These are phyloP conservation scores for Sinocyclocheilus rhinocerous DNA, from an alignment of 2,113 vertebrate species.

Conservation along the genomic window DNA sequence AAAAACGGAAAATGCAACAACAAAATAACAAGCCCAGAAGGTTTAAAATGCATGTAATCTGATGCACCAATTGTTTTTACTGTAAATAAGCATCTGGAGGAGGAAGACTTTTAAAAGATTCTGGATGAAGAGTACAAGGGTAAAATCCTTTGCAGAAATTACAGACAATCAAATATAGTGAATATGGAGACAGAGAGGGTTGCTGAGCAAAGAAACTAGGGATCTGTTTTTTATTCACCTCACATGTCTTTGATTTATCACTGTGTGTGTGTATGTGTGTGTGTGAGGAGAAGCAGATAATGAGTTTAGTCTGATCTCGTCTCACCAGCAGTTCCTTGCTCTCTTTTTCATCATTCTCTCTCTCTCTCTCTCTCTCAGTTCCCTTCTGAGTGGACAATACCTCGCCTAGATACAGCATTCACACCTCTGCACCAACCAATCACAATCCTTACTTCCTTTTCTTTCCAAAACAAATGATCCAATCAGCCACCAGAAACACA, in stretches of 20 bases:
- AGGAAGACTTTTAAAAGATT: not conserved
- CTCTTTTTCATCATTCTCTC: constrained; percentile 54
- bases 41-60: not conserved
- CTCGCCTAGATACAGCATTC: constrained; percentile 76
- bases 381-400: constrained; percentile 61
- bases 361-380: not conserved
- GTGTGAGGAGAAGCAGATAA: constrained; percentile 4
- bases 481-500: constrained; percentile 60
- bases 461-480: constrained; percentile 58
- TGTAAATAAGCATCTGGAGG: not conserved
- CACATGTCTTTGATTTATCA: constrained; percentile 6
- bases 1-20: too few species aligned
- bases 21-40: not conserved
- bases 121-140: too few species aligned
- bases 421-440: constrained; percentile 75
- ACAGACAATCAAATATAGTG: not conserved
- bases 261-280: not conserved
- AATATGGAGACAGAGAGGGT: not conserved
- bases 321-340: constrained; percentile 43
- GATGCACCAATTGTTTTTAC: not conserved
- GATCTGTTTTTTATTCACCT: constrained; percentile 21
- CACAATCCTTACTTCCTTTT: constrained; percentile 67
- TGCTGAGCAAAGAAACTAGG: not conserved
- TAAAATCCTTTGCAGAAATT: not conserved
- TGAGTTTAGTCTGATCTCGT: constrained; percentile 41